A percentile compares a stretch with the other conserved stretches of the same genome.
These are phyloP conservation scores for Rhynchomys soricoides DNA, from an alignment of 2,113 vertebrate genomes.

Conservation along the genomic window DNA sequence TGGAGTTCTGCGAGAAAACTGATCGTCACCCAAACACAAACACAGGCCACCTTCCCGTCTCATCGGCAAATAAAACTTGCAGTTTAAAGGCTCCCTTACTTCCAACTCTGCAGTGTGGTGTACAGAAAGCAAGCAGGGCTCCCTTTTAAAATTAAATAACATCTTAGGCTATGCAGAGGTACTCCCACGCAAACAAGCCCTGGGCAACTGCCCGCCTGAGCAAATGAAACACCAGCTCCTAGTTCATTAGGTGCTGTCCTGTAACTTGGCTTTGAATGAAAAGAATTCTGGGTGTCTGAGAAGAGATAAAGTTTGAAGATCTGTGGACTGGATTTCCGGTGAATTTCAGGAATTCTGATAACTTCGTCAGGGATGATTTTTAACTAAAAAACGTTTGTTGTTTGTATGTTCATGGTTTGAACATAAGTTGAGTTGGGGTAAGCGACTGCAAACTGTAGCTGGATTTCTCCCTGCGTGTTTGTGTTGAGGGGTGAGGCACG, in stretches of 20 bases:
- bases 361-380: background rate
- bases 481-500: background rate
- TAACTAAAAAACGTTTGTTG: background rate
- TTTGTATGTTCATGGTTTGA: background rate
- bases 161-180: conserved; percentile 26
- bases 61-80: background rate
- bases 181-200: background rate
- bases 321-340: background rate
- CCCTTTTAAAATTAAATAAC: background rate
- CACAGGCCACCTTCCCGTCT: background rate
- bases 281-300: background rate
- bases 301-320: conserved; percentile 14
- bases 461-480: background rate
- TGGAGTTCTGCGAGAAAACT: background rate
- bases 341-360: conserved; percentile 3
- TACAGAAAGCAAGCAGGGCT: background rate
- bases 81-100: background rate
- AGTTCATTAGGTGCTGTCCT: background rate
- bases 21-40: conserved; percentile 16
- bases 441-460: background rate
- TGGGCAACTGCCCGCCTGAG: background rate
- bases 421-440: background rate
- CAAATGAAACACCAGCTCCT: background rate
- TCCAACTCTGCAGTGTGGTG: background rate
- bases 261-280: background rate